Base-by-base conservation (phyloP, 2,113 vertebrate species). In the Prunella himalayana region DNA sequence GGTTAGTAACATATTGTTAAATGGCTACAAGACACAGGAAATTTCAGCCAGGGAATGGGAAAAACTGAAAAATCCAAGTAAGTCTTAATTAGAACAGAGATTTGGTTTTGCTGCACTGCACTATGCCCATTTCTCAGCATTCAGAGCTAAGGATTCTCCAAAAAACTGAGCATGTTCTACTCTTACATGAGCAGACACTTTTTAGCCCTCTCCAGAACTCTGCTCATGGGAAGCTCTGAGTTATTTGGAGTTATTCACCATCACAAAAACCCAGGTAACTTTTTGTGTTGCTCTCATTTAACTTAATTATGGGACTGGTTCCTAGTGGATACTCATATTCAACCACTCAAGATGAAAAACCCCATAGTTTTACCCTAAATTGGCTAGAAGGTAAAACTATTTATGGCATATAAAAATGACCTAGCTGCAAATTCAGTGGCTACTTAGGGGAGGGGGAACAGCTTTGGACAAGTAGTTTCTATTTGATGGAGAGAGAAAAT, bases 1-100 rank as follows among this genome's bases (percentile, higher is more conserved):
- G 86, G 87, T 89, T 96, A 95, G 81, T 89, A 88, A 87, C 89
- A 77, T 79, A 84, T 35, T 92, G 93, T 89, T 82, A 96, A 94
- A 87, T 45, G 59, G 75, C 56, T 90, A 70, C 50, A 61, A 87
- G 84, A 78, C 76, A 77, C 66, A 84, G 86, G 88, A 91, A 95
- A 91, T 71, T 87, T 95, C 81, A 92, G 25, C n/a, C 16, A 2
- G 33, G 42, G 61, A 92, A 76, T 17, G 22, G 35, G 33, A 41
- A 84, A 91, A 92, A 22, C 21, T 65, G 50, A 83, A 86, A 91
- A 93, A 89, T 59, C 31, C 51, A 76, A 86, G 35, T 53, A 3
- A 80, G 25, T 37, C 33, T 73, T 24, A 30, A 79, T 69, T 78
- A 50, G 45, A 64, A 31, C 19, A 82, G 72, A 61, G 35, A 35